Conservation (phyloP, 2,113 vertebrate genomes). For the Crypturellus undulatus region DNA sequence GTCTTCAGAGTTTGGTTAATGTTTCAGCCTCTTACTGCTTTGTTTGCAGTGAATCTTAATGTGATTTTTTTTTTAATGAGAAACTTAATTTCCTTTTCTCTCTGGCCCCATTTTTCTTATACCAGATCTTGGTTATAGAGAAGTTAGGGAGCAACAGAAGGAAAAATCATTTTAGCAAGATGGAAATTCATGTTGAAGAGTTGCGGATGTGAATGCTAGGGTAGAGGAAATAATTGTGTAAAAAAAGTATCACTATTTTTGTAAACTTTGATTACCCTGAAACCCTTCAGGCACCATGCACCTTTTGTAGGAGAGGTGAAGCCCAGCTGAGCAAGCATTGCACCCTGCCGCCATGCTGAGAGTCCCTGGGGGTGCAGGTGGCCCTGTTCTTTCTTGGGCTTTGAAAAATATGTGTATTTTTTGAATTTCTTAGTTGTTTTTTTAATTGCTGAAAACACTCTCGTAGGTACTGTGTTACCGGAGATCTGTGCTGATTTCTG, state of each 20-base stretch:
- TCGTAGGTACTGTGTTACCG: background rate
- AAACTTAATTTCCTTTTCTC: background rate
- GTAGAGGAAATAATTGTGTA: rapidly evolving
- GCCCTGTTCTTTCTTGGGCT: background rate
- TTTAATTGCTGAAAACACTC: background rate
- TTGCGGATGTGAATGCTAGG: rapidly evolving
- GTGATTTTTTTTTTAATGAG: background rate
- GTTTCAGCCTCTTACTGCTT: constrained; percentile 46
- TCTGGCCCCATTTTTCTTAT: background rate
- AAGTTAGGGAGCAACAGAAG: background rate
- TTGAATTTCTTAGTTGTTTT: background rate
- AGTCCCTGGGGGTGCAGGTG: rapidly evolving
- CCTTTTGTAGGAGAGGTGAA: background rate
- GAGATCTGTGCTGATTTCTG: background rate
- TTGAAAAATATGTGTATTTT: rapidly evolving
- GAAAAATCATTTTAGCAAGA: background rate
- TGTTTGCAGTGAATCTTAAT: constrained; percentile 36
- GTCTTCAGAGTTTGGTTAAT: background rate
- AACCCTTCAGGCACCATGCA: background rate
- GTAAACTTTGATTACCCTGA: background rate
- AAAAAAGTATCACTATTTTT: rapidly evolving
- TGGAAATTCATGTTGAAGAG: background rate
- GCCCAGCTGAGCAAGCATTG: rapidly evolving
- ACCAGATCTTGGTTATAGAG: background rate
- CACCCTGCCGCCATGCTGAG: rapidly evolving